These are phyloP conservation scores for Ambastaia sidthimunki DNA, from an alignment of 2,797 vertebrate species.

Conservation along the genomic window DNA sequence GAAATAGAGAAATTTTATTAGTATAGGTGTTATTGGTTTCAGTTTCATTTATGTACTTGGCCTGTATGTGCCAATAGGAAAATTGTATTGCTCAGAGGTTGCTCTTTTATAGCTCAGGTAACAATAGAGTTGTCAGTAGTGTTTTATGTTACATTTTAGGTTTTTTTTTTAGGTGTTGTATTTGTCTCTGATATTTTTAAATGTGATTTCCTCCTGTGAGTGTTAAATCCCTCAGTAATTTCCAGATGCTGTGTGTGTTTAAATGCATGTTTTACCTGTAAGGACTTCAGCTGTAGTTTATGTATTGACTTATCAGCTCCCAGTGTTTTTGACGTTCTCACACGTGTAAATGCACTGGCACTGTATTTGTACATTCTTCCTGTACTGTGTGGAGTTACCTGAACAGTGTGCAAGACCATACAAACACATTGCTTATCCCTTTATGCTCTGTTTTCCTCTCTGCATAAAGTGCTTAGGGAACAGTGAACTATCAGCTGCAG, in stretches of 20 bases:
- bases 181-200: no score
- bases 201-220: no score
- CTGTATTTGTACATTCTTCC: conserved; percentile 34
- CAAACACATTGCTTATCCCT: conserved; percentile 34
- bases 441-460: conserved; percentile 46
- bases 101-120: neutral
- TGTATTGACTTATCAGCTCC: neutral
- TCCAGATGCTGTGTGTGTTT: conserved; percentile 83
- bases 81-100: neutral
- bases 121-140: neutral
- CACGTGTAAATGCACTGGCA: neutral
- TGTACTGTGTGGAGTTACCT: conserved; percentile 26
- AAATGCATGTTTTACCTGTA: neutral
- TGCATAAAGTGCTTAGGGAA: conserved; percentile 72
- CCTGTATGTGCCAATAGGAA: neutral
- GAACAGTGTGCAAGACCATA: conserved; percentile 21
- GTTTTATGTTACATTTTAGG: neutral
- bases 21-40: neutral
- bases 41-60: neutral
- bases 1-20: no score
- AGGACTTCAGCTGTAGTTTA: neutral
- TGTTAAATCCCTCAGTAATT: conserved; percentile 59
- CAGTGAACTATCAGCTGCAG: conserved; percentile 73
- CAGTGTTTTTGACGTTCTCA: neutral
- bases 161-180: neutral